Percentiles rank a stretch among this genome's conserved stretches.
These are phyloP conservation scores for Bettongia penicillata DNA, from an alignment of 2,113 vertebrate genomes.

Conservation along the genomic window DNA sequence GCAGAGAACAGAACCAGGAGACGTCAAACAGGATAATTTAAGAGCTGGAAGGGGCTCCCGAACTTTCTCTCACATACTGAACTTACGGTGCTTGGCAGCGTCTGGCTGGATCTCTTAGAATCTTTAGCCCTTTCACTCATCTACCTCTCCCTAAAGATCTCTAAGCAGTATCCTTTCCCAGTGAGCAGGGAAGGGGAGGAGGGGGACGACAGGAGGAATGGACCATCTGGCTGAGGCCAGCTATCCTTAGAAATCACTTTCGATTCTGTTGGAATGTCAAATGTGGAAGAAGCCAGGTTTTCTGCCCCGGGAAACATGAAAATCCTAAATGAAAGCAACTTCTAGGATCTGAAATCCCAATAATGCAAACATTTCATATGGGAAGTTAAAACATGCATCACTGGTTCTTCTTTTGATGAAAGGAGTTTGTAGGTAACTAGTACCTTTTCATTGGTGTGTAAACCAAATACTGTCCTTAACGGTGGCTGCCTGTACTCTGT, in stretches of 20 bases:
- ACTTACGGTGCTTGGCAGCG: not conserved
- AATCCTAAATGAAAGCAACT: conserved; percentile 3
- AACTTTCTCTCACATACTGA: not conserved
- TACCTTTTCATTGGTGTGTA: conserved; percentile 17
- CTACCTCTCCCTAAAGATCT: not conserved
- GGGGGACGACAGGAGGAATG: not conserved
- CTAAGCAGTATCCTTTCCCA: not conserved
- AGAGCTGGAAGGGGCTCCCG: not conserved
- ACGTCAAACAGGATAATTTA: not conserved
- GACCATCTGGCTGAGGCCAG: conserved; percentile 14
- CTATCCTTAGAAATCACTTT: conserved; percentile 33
- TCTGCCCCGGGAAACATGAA: conserved; percentile 35
- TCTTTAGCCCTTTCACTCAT: not conserved
- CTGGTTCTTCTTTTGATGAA: conserved; percentile 7
- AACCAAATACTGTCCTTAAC: not conserved
- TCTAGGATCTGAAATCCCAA: conserved; percentile 43
- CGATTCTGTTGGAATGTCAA: conserved; percentile 51
- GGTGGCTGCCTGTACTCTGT: not conserved
- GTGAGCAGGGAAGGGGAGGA: not conserved
- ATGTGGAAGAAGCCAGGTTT: conserved; percentile 30
- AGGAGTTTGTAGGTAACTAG: conserved; percentile 13
- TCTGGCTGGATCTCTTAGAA: not conserved
- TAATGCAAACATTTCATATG: conserved; percentile 34
- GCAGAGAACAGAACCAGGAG: not conserved
- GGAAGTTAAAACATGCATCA: conserved; percentile 16